Evolutionary conservation across 2,113 vertebrate genomes (phyloP).

Genomic region (Phylloscopus trochilus): DNA sequence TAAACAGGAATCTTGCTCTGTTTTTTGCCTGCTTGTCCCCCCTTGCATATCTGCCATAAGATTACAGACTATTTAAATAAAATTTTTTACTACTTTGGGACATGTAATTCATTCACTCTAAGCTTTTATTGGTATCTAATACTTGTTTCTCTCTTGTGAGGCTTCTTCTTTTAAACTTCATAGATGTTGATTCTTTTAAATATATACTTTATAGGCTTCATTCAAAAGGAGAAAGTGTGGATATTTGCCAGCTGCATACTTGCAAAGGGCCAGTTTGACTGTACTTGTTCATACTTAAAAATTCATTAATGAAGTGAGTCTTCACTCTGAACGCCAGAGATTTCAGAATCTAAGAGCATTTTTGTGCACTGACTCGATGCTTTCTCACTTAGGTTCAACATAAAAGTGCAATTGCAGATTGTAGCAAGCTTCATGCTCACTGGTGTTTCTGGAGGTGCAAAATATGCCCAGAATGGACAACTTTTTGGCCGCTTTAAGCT

Average conservation of each 20-base stretch:
- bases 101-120: not conserved
- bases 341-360: not conserved
- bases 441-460: slow-evolving; percentile 95
- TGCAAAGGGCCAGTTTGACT: not conserved
- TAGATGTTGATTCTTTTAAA: not conserved
- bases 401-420: slow-evolving; percentile 97
- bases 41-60: not conserved
- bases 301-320: not conserved
- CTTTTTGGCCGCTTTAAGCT: slow-evolving; percentile 98
- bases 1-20: not conserved
- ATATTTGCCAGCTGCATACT: not conserved
- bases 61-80: not conserved
- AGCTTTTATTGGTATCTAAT: not conserved
- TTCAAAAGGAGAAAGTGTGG: not conserved
- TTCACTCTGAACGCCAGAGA: not conserved
- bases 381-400: slow-evolving; percentile 90
- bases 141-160: not conserved
- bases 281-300: not conserved
- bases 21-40: not conserved
- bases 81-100: not conserved
- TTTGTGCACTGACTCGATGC: slow-evolving; percentile 2
- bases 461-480: slow-evolving; percentile 96
- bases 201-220: not conserved
- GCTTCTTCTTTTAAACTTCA: not conserved
- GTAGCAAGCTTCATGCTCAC: slow-evolving; percentile 98